Conservation (phyloP, 1,140 invertebrate species). For the Bombus haemorrhoidalis region DNA sequence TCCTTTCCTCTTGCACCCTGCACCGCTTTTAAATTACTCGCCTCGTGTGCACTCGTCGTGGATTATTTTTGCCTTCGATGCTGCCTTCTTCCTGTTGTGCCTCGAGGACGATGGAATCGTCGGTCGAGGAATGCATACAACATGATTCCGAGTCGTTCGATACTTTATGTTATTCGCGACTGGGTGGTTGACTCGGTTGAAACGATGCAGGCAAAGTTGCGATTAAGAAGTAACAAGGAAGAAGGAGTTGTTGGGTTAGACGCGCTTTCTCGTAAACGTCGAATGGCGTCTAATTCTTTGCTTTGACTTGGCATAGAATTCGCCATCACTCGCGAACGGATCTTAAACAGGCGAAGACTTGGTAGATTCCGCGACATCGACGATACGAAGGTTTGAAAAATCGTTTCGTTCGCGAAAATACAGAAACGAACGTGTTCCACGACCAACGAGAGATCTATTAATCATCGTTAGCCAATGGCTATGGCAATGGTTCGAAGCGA, state of each 20-base stretch:
- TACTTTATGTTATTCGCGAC: not conserved
- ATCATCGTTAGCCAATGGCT: slow-evolving; percentile 21
- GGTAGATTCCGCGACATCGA: too few species aligned
- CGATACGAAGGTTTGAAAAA: too few species aligned
- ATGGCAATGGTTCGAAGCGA: not conserved
- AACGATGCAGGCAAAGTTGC: rapidly evolving
- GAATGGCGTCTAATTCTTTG: not conserved
- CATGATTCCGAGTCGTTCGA: not conserved
- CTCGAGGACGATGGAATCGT: not conserved
- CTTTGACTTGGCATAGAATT: too few species aligned
- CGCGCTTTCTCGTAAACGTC: too few species aligned
- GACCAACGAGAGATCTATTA: slow-evolving; percentile 7
- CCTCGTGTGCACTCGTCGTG: not conserved
- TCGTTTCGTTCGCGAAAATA: not conserved
- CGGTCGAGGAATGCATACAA: not conserved
- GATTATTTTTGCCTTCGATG: not conserved
- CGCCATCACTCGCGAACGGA: rapidly evolving
- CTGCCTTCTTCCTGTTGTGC: not conserved
- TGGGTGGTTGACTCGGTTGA: not conserved
- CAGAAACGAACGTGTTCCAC: not conserved
- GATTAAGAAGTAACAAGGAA: not conserved
- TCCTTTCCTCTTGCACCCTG: not conserved
- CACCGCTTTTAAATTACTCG: slow-evolving; percentile 3
- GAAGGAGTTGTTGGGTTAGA: too few species aligned
- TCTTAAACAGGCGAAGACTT: too few species aligned